These are phyloP conservation scores for Danionella dracula DNA, from an alignment of 2,797 vertebrate species.

Conservation along the genomic window DNA sequence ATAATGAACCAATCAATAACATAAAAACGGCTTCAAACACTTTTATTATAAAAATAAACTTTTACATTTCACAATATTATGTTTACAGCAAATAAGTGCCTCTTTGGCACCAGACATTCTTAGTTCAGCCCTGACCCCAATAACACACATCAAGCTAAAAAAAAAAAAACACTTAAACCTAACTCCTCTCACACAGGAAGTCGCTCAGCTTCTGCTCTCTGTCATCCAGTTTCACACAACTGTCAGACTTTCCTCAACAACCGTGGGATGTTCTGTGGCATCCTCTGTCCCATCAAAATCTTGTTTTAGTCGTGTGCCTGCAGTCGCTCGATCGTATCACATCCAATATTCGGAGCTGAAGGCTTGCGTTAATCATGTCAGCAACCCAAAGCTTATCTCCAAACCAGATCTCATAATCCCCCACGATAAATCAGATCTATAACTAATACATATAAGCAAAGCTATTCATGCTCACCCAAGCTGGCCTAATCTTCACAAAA, in stretches of 20 bases:
- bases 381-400: slow-evolving; percentile 34
- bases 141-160: slow-evolving; percentile 33
- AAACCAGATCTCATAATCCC: slow-evolving; percentile 62
- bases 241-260: slow-evolving; percentile 10
- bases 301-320: slow-evolving; percentile 4
- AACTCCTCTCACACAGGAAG: slow-evolving; percentile 36
- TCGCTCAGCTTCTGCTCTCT: slow-evolving; percentile 36
- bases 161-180: slow-evolving; percentile 27
- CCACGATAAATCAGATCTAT: slow-evolving; percentile 65
- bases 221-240: slow-evolving; percentile 42
- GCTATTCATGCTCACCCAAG: slow-evolving; percentile 66
- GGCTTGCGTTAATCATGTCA: slow-evolving; percentile 41
- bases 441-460: slow-evolving; percentile 65
- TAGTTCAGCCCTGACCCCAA: slow-evolving; percentile 6
- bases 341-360: slow-evolving; percentile 7
- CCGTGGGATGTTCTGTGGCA: no score
- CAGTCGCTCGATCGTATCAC: slow-evolving; percentile 22
- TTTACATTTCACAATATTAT: no score
- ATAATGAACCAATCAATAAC: no score
- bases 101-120: not conserved
- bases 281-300: slow-evolving; percentile 23
- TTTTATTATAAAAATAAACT: no score
- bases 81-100: not conserved
- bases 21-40: no score
- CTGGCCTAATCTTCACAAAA: slow-evolving; percentile 65